A percentile compares a stretch with the other conserved stretches of the same genome.
Conservation (phyloP, 2,797 vertebrate species). For the Myotis daubentonii region DNA sequence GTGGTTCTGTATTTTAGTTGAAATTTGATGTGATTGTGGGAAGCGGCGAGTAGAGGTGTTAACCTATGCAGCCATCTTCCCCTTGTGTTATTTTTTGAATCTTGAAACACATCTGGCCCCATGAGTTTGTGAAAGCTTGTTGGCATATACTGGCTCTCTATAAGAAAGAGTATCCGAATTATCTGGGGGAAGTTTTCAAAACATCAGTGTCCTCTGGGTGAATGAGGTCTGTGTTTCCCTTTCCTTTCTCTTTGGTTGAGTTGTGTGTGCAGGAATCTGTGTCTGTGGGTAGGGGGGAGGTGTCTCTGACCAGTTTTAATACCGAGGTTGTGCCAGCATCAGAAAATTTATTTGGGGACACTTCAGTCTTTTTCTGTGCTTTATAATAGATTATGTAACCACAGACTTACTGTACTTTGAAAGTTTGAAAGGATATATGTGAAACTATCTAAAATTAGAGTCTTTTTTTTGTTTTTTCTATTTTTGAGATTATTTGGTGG, state of each 20-base stretch:
- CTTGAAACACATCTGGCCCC: background rate
- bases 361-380: background rate
- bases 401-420: background rate
- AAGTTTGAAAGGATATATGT: background rate
- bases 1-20: too few species aligned
- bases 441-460: background rate
- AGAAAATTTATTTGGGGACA: background rate
- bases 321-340: background rate
- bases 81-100: background rate
- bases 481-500: background rate
- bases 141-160: background rate
- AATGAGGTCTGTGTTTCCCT: background rate
- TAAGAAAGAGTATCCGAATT: background rate
- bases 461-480: background rate
- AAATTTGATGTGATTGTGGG: too few species aligned
- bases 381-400: background rate
- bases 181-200: background rate
- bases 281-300: background rate
- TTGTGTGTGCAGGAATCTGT: background rate
- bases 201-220: background rate
- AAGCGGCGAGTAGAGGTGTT: too few species aligned
- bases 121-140: background rate
- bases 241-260: background rate
- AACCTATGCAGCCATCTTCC: too few species aligned
- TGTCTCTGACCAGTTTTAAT: background rate